Conservation (phyloP, 2,113 vertebrate species). For the Panthera leo region DNA sequence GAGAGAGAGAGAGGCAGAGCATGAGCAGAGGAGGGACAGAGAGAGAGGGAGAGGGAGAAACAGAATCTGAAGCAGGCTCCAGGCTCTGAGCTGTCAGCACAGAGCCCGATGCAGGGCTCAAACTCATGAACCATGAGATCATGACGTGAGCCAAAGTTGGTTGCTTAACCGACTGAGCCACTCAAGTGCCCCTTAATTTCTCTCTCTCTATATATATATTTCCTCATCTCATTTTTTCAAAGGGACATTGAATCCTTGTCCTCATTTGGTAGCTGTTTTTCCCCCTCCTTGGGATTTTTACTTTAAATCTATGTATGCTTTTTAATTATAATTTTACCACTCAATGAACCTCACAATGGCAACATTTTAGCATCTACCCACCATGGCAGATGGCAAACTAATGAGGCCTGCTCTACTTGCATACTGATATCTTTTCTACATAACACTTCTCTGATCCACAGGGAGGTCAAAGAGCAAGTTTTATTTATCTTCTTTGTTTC, state of each 20-base stretch:
- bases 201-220: background rate
- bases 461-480: slow-evolving; percentile 84
- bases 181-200: no score
- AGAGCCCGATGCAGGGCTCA: no score
- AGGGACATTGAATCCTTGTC: slow-evolving; percentile 56
- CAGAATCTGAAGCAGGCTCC: no score
- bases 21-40: no score
- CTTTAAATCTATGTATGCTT: slow-evolving; percentile 76
- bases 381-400: slow-evolving; percentile 91
- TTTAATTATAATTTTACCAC: slow-evolving; percentile 89
- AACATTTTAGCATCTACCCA: slow-evolving; percentile 89
- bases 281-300: slow-evolving; percentile 75
- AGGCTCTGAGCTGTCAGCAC: no score
- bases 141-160: no score
- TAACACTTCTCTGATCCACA: slow-evolving; percentile 68
- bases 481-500: slow-evolving; percentile 81
- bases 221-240: slow-evolving; percentile 63
- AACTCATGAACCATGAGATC: no score
- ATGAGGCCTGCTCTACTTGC: slow-evolving; percentile 88
- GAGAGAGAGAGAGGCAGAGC: no score
- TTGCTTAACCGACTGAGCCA: no score
- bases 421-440: slow-evolving; percentile 86
- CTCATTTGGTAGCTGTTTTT: slow-evolving; percentile 78
- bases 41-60: no score
- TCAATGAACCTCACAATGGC: slow-evolving; percentile 90